These are phyloP conservation scores for Callopanchax toddi DNA, from an alignment of 2,113 vertebrate species.

Conservation along the genomic window DNA sequence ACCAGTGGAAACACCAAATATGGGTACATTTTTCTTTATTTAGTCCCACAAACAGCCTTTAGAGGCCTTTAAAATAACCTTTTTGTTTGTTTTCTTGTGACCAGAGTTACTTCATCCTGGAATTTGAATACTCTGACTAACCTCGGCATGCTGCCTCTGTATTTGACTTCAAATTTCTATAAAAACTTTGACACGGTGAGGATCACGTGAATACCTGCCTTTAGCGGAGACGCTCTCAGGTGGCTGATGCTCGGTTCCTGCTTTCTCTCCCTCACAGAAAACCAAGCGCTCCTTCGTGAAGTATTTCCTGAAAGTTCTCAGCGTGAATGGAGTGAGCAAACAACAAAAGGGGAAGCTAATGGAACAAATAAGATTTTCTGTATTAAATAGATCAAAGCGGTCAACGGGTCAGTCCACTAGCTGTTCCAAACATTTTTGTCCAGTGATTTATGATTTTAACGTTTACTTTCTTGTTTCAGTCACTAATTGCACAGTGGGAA, in stretches of 20 bases:
- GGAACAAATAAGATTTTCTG: conserved; percentile 18
- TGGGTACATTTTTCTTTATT: conserved; percentile 52
- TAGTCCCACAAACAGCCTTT: neutral
- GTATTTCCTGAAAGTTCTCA: conserved; percentile 39
- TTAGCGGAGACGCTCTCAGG: neutral
- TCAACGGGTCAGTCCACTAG: conserved; percentile 45
- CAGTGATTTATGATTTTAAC: rapidly evolving
- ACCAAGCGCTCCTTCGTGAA: conserved; percentile 44
- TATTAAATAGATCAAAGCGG: conserved; percentile 10
- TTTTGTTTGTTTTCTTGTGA: conserved; percentile 15
- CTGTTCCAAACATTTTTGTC: neutral
- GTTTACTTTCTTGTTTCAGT: conserved; percentile 13
- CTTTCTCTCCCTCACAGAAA: conserved; percentile 43
- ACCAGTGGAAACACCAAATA: conserved; percentile 58
- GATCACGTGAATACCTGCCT: neutral
- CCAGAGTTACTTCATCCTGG: conserved; percentile 70
- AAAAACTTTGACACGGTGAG: conserved; percentile 61
- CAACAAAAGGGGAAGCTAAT: conserved; percentile 10
- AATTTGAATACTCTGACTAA: conserved; percentile 51
- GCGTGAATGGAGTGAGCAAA: rapidly evolving
- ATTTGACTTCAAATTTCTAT: conserved; percentile 67
- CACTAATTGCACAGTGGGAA: conserved; percentile 56
- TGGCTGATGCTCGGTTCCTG: neutral
- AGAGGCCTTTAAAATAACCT: neutral
- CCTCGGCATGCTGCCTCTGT: conserved; percentile 67